Evolutionary conservation across 1,140 invertebrate species (phyloP), one percentile per base, ranked within the genome.

Genomic region (Hylyphantes graminicola): DNA sequence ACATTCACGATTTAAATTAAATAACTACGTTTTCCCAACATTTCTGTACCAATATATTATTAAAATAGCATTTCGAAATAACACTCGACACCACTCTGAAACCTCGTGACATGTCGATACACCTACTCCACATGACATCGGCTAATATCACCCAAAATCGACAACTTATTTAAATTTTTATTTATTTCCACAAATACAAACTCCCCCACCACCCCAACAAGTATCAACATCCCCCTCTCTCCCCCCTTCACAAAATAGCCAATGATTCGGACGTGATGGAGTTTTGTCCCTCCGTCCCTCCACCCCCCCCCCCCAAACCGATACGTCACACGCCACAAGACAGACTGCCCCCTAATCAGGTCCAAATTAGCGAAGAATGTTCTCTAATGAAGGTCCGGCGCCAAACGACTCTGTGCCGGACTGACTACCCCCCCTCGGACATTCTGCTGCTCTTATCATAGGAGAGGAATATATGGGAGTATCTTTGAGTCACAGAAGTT

Each of bases 291-390:
- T 35, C 35, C 35, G n/a, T n/a, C n/a, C n/a, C n/a, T n/a, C n/a
- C n/a, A n/a, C 35, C 35, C 35, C 1, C 1, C 35, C 35, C 35
- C 35, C 35, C 35, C 35, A 35, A 35, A 35, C 67, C 61, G 70
- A 80, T 80, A 70, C 67, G 77, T 80, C 77, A 70, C 64, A 68
- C 64, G 77, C 77, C 65, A 61, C 77, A 80, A 80, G 77, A 80
- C 77, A 80, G 77, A 80, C 77, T 80, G 53, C 77, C 77, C 51
- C 64, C 64, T 55, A 80, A 70, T 80, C 67, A 70, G 67, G 67
- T 55, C 77, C 65, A 80, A 80, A 80, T 80, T 80, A 80, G 77
- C 77, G 65, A 68, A 68, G 77, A 70, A 80, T 67, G 77, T 80
- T 51, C 77, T 55, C 50, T 80, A 80, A 80, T 80, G 77, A 80